phyloP scores from a whole-genome alignment of 2,113 vertebrate species.

The Brachypteracias leptosomus region DNA sequence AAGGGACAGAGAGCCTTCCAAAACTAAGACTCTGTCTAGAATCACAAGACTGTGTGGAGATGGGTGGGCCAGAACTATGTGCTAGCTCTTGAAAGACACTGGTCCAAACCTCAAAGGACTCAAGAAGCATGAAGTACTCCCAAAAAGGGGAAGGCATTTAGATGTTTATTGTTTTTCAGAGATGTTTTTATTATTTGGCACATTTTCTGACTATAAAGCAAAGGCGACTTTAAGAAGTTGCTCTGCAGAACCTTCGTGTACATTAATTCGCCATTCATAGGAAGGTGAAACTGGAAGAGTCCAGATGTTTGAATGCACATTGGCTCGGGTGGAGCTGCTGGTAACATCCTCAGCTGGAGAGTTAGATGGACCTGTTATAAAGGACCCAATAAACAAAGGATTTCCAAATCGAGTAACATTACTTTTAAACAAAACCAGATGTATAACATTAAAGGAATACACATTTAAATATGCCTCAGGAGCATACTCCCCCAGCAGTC shows the following conservation, averaged over 20 bases:
- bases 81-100: neutral
- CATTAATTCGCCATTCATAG: neutral
- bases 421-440: conserved; percentile 18
- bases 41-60: neutral
- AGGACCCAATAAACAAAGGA: neutral
- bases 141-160: neutral
- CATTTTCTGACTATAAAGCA: neutral
- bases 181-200: neutral
- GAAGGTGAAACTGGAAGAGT: neutral
- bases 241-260: neutral
- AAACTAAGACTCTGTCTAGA: neutral
- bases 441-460: neutral
- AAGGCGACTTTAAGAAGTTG: neutral
- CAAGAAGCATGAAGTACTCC: neutral
- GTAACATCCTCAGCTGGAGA: neutral
- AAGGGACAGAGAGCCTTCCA: neutral
- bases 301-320: neutral
- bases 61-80: neutral
- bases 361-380: neutral
- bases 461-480: conserved; percentile 6
- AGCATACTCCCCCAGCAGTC: neutral
- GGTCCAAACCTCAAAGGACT: neutral
- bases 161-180: neutral
- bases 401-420: neutral
- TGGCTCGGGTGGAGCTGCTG: neutral